Conservation (phyloP, 2,888 invertebrate species). For the Drosophila melanosoma region DNA sequence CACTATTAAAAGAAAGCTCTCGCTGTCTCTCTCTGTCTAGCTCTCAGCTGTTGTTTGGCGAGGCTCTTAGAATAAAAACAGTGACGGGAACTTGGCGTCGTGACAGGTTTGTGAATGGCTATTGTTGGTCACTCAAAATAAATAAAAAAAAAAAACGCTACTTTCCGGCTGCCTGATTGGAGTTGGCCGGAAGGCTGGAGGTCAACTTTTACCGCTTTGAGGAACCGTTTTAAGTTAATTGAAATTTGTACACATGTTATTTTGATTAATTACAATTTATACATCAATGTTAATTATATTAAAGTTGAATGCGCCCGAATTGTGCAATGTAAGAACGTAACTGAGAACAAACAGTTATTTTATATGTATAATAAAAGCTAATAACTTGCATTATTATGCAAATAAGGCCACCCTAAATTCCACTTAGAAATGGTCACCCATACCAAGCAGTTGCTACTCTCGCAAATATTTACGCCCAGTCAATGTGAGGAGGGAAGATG, state of each 20-base stretch:
- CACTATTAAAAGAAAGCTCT: slow-evolving; percentile 48
- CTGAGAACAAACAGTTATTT: not conserved
- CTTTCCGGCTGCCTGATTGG: slow-evolving; percentile 34
- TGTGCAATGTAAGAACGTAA: not conserved
- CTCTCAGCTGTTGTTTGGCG: slow-evolving; percentile 18
- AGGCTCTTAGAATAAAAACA: slow-evolving; percentile 5
- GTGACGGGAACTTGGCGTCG: slow-evolving; percentile 30
- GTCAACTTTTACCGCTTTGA: slow-evolving; percentile 22
- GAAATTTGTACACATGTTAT: not conserved
- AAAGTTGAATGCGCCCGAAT: not conserved
- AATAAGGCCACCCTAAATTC: slow-evolving; percentile 7
- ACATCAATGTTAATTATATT: not conserved
- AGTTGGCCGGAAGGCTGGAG: slow-evolving; percentile 23
- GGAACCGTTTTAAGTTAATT: slow-evolving; percentile 10
- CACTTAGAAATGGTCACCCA: slow-evolving; percentile 4
- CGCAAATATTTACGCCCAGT: slow-evolving; percentile 19
- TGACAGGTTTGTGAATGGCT: slow-evolving; percentile 56
- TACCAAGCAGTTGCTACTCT: slow-evolving; percentile 10
- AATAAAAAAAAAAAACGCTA: not conserved
- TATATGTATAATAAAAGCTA: not conserved
- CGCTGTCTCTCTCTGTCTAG: slow-evolving; percentile 12
- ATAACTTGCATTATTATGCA: slow-evolving; percentile 21
- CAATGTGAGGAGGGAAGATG: slow-evolving; percentile 22
- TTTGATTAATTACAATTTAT: not conserved
- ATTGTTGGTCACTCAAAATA: slow-evolving; percentile 26